Conservation (phyloP, 2,888 invertebrate species). For the Vannuccia rotundouncinata region DNA sequence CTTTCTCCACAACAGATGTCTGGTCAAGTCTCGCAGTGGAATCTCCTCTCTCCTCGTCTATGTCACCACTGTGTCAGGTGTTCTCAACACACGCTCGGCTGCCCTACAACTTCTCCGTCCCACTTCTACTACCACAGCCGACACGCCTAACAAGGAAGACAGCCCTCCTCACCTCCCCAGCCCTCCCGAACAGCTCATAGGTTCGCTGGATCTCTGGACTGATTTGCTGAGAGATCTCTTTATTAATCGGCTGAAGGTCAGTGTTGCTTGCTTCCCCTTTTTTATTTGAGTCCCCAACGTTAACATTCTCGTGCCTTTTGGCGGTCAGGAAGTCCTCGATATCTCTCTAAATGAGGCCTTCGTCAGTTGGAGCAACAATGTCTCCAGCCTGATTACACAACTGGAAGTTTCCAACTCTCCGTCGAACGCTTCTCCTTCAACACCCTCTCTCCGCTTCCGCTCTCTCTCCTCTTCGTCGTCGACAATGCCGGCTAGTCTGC, state of each 20-base stretch:
- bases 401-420: background rate
- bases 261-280: background rate
- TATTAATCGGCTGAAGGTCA: background rate
- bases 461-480: background rate
- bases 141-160: background rate
- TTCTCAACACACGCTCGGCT: background rate
- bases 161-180: background rate
- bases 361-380: background rate
- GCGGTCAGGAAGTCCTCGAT: background rate
- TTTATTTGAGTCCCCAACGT: background rate
- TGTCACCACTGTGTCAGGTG: background rate
- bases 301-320: background rate
- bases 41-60: background rate
- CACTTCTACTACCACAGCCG: background rate
- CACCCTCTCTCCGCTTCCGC: background rate
- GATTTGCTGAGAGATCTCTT: background rate
- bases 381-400: background rate
- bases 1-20: background rate
- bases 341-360: background rate
- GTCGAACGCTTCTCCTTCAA: background rate
- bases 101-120: background rate
- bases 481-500: background rate
- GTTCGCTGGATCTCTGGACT: background rate
- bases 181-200: background rate
- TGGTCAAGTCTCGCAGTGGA: background rate